These are phyloP conservation scores for Embidobia sp. DNA, from an alignment of 2,888 invertebrate genomes.

Conservation along the genomic window DNA sequence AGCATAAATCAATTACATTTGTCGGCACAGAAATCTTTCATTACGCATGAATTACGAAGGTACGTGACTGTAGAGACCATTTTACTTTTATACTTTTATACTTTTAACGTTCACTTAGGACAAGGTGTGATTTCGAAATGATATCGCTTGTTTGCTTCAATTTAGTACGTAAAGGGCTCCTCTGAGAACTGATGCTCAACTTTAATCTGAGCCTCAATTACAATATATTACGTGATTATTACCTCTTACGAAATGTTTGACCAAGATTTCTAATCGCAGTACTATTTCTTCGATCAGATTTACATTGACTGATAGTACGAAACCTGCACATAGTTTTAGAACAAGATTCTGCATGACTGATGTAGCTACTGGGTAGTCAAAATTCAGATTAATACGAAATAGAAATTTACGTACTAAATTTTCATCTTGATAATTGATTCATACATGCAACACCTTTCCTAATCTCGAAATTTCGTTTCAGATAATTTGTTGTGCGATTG, in stretches of 20 bases:
- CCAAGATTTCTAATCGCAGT: no score
- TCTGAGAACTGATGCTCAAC: background rate
- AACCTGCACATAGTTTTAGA: constrained; percentile 30
- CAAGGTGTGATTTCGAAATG: constrained; percentile 8
- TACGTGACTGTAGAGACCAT: background rate
- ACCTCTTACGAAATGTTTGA: constrained; percentile 4
- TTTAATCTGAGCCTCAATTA: constrained; percentile 2
- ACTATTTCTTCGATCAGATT: no score
- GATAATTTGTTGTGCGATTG: background rate
- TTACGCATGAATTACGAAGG: constrained; percentile 14
- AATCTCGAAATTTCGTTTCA: background rate
- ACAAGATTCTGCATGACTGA: constrained; percentile 16
- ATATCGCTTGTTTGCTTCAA: background rate
- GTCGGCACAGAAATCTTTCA: constrained; percentile 9
- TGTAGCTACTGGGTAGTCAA: constrained; percentile 6
- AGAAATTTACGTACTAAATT: constrained; percentile 25
- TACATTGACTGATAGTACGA: constrained; percentile 6
- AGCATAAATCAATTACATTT: constrained; percentile 7
- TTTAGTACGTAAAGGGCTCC: constrained; percentile 20
- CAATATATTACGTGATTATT: constrained; percentile 1
- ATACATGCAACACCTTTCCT: constrained; percentile 12
- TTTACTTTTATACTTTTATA: background rate
- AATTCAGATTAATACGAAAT: background rate
- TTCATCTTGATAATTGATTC: constrained; percentile 1
- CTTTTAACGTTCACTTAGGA: background rate